A percentile compares a stretch with the other conserved stretches of the same genome.
Conservation (phyloP, 2,797 vertebrate genomes). For the Silurus aristotelis region DNA sequence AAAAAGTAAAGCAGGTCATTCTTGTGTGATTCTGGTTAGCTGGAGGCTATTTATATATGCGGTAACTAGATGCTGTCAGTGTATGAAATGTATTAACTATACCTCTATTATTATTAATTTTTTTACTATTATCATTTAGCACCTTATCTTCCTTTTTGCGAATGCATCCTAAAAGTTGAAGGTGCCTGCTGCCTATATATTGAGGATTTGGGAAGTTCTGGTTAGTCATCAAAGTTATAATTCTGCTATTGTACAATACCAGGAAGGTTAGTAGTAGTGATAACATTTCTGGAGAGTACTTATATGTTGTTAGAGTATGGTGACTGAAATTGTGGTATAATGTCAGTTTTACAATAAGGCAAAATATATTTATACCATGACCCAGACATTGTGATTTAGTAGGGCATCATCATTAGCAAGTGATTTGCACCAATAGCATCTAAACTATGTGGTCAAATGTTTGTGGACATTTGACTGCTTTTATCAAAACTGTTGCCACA, state of each 20-base stretch:
- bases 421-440: background rate
- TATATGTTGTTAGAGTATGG: background rate
- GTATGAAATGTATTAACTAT: background rate
- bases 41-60: conserved; percentile 29
- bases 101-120: background rate
- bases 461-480: background rate
- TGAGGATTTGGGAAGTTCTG: background rate
- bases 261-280: background rate
- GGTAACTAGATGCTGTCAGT: conserved; percentile 7
- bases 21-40: conserved; percentile 25
- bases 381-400: background rate
- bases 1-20: conserved; percentile 5
- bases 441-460: background rate
- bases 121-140: background rate
- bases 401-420: background rate
- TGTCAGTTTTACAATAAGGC: background rate
- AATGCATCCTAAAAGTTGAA: background rate
- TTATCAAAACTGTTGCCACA: background rate
- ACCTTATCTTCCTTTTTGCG: background rate
- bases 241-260: background rate
- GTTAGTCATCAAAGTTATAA: background rate
- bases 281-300: background rate
- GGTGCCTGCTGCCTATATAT: background rate
- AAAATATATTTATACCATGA: background rate
- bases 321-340: too few species aligned